Evolutionary conservation across 2,113 vertebrate genomes (phyloP).

Genomic region (Pituophis catenifer): DNA sequence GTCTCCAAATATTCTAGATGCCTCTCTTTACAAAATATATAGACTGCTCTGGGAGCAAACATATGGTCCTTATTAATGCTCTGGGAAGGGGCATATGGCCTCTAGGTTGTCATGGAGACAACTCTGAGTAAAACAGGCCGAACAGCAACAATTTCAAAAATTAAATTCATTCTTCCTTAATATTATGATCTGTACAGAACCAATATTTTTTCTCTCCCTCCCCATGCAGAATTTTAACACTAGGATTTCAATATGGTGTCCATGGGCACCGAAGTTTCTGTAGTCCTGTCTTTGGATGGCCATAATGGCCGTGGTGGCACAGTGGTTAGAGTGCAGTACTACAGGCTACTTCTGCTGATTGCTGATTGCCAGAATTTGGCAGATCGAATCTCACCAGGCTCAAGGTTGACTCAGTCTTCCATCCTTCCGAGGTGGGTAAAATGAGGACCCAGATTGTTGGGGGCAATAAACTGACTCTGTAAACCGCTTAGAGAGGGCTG

Average conservation of each 20-base stretch:
- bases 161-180: not conserved
- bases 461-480: no score
- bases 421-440: no score
- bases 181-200: not conserved
- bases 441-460: no score
- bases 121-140: not conserved
- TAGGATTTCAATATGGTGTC: not conserved
- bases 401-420: no score
- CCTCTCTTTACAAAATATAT: not conserved
- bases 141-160: not conserved
- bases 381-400: no score
- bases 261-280: not conserved
- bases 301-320: not conserved
- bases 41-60: not conserved
- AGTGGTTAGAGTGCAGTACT: no score
- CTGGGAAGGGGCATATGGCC: not conserved
- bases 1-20: not conserved
- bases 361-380: no score
- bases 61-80: not conserved
- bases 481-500: no score
- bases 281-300: not conserved
- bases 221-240: not conserved
- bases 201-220: not conserved
- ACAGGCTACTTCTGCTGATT: no score
- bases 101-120: not conserved